These are phyloP conservation scores for Montipora sp. DNA, from an alignment of 64 coral and sea anemone species.

Conservation along the genomic window DNA sequence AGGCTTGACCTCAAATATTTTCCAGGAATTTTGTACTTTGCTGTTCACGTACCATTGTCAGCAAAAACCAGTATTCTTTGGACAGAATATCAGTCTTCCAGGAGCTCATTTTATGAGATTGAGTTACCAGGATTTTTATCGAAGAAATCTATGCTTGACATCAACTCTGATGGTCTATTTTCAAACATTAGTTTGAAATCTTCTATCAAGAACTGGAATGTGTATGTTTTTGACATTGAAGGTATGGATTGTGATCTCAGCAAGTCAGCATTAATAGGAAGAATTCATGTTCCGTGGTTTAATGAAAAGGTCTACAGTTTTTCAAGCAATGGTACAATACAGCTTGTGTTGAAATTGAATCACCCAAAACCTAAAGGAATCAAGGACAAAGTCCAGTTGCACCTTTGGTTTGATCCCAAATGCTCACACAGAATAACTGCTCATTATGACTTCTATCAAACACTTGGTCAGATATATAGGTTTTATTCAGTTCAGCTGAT, in stretches of 20 bases:
- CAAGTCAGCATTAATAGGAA: conserved; percentile 48
- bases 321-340: conserved; percentile 59
- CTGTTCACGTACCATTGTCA: conserved; percentile 43
- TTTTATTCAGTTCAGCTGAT: conserved; percentile 81
- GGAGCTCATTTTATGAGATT: conserved; percentile 27
- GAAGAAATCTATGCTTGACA: conserved; percentile 46
- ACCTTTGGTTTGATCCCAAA: conserved; percentile 76
- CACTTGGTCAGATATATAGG: conserved; percentile 83
- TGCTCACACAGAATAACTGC: conserved; percentile 83
- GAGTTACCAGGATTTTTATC: conserved; percentile 78
- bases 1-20: conserved; percentile 48
- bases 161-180: conserved; percentile 60
- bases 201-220: conserved; percentile 79
- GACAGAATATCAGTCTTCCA: conserved; percentile 71
- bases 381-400: conserved; percentile 63
- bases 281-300: conserved; percentile 94
- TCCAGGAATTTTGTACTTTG: conserved; percentile 73
- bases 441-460: conserved; percentile 69
- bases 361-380: conserved; percentile 78
- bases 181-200: conserved; percentile 78
- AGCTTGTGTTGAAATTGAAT: conserved; percentile 82
- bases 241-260: conserved; percentile 60
- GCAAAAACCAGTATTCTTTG: conserved; percentile 43
- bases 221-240: conserved; percentile 74
- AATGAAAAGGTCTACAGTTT: conserved; percentile 82